A percentile compares a stretch with the other conserved stretches of the same genome.
These are phyloP conservation scores for Mirza zaza DNA, from an alignment of 2,113 vertebrate species.

Conservation along the genomic window DNA sequence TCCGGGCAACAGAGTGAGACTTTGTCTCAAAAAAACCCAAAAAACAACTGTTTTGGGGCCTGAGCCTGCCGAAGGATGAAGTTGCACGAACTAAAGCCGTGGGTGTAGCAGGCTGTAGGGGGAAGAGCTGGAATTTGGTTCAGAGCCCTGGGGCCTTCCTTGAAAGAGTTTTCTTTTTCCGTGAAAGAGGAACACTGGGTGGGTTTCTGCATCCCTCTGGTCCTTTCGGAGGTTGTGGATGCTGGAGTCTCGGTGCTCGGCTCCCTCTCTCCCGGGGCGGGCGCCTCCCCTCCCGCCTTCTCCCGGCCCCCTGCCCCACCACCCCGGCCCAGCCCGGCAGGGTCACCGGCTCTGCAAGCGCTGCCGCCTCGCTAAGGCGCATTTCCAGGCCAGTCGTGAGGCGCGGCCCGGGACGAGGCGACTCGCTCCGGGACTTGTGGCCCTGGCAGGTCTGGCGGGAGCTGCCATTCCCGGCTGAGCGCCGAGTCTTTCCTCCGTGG, in stretches of 20 bases:
- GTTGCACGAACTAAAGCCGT: fast-evolving
- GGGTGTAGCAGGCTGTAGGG: neutral
- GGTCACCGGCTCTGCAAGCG: fast-evolving
- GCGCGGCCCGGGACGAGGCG: fast-evolving
- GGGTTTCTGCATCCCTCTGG: fast-evolving
- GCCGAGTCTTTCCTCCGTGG: fast-evolving
- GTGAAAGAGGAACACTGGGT: neutral
- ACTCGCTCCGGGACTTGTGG: neutral
- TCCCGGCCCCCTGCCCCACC: fast-evolving
- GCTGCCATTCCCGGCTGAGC: too few relatives aligned
- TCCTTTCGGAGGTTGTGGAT: too few relatives aligned
- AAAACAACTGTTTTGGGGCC: too few relatives aligned
- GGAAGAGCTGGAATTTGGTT: neutral
- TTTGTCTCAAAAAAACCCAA: too few relatives aligned
- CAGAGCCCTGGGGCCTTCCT: neutral
- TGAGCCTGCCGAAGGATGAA: neutral
- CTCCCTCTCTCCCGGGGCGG: too few relatives aligned
- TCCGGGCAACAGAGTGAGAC: too few relatives aligned
- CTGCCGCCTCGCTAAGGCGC: neutral
- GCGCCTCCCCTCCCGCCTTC: neutral
- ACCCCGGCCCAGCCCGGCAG: fast-evolving
- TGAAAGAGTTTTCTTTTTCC: neutral
- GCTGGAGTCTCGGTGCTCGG: too few relatives aligned
- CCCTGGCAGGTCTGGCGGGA: neutral
- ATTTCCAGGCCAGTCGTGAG: neutral